Evolutionary conservation across 2,797 vertebrate species (phyloP), one percentile per base, ranked within the genome.

Genomic region (Amniataba percoides): DNA sequence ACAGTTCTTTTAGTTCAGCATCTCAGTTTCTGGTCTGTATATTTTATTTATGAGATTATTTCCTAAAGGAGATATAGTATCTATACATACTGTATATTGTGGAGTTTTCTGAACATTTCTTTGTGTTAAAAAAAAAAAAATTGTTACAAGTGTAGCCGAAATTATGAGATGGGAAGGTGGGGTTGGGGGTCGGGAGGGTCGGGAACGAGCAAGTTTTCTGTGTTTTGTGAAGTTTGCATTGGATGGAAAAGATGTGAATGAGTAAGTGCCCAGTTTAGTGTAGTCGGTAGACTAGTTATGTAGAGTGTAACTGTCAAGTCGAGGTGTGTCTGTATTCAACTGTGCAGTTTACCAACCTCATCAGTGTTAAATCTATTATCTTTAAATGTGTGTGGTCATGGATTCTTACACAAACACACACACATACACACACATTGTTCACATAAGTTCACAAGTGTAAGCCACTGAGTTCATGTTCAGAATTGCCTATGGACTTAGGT

Each of bases 31-130:
- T 94, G 86, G 85, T 95, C 90, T 92, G 89, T 92, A 92, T 86
- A 89, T 91, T 92, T 96, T 95, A 96, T 97, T 96, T 96, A 95
- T 96, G 93, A 92, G 80, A 89, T 94, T 87, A 83, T 93, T 93
- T 95, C 94, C 94, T 84, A 92, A 61, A 91, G 91, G 88, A 78
- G 87, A 88, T 87, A 75, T 84, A 78, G 62, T 89, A 86, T 85
- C 76, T 88, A 91, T 93, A 93, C 93, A 93, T 92, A 92, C 90
- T 92, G 92, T 95, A 92, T 93, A 91, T 93, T 94, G 91, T 93
- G 88, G 80, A 90, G 70, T 86, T 91, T 87, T 60, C 81, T 92
- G 92, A 91, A 88, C 93, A 89, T 92, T 94, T 82, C 71, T 86
- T 95, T 96, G 94, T 95, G 90, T 94, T 94, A 76, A 87, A 80